Conservation (phyloP, 2,888 invertebrate species). For the Podabrus alpinus region DNA sequence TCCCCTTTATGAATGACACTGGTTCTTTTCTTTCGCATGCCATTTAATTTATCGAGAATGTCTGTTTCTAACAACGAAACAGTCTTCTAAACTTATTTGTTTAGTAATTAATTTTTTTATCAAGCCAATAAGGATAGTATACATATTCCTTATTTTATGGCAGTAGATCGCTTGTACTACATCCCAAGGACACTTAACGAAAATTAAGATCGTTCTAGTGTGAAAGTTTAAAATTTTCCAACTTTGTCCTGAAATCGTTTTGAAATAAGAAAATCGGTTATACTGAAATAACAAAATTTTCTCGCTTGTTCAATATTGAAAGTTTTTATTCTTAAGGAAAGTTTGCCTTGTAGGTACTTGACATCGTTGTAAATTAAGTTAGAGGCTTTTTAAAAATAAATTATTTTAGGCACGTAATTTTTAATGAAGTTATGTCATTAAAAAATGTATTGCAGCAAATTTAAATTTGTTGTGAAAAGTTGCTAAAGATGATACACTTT, state of each 20-base stretch:
- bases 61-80: not conserved
- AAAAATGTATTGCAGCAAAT: too few relatives aligned
- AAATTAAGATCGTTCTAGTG: not conserved
- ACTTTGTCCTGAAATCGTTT: not conserved
- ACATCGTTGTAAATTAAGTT: not conserved
- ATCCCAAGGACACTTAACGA: not conserved
- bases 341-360: not conserved
- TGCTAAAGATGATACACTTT: too few relatives aligned
- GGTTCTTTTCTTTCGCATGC: not conserved
- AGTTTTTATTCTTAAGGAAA: not conserved
- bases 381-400: not conserved
- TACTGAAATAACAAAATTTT: not conserved
- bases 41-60: not conserved
- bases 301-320: not conserved
- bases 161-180: too few relatives aligned
- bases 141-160: not conserved
- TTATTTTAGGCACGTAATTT: not conserved
- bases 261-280: not conserved
- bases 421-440: not conserved
- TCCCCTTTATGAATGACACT: not conserved
- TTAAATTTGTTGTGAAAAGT: too few relatives aligned
- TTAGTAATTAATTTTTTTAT: not conserved
- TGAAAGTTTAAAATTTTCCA: not conserved
- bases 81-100: not conserved
- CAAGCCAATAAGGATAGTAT: not conserved